Percentiles rank a stretch among this genome's conserved stretches.
phyloP scores from a whole-genome alignment of 2,113 vertebrate species.

The Penelope pileata region DNA sequence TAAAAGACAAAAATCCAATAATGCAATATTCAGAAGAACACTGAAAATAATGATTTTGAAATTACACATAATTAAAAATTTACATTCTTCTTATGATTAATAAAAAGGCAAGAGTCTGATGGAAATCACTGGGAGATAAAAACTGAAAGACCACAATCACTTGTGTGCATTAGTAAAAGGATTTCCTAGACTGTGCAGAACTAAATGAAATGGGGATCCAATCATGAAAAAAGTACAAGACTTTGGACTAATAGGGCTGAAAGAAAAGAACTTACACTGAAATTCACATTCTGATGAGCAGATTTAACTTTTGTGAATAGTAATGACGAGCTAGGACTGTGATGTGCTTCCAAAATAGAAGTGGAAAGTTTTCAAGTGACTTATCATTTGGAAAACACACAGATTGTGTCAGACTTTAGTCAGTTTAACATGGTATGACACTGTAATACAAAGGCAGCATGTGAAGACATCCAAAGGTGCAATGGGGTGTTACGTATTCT shows the following conservation, averaged over 20 bases:
- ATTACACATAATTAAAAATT: constrained; percentile 45
- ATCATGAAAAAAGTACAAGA: background rate
- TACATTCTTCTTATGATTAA: background rate
- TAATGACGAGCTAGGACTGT: background rate
- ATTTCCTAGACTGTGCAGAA: background rate
- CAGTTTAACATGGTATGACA: background rate
- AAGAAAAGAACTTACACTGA: background rate
- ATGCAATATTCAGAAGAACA: constrained; percentile 11
- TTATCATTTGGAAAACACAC: background rate
- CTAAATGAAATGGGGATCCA: background rate
- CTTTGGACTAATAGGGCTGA: background rate
- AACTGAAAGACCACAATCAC: background rate
- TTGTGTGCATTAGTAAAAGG: background rate
- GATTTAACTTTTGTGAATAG: background rate
- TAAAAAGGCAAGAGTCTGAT: background rate
- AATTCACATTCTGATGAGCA: background rate
- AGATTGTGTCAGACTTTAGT: background rate
- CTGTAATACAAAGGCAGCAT: background rate
- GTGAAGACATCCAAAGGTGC: background rate
- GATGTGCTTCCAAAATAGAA: background rate
- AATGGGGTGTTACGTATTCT: background rate
- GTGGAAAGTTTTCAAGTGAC: background rate
- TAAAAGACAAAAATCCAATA: background rate
- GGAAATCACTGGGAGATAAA: background rate
- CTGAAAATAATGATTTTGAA: constrained; percentile 36